These are phyloP conservation scores for Lasioglossum figueresi DNA, from an alignment of 2,888 invertebrate genomes.

Conservation along the genomic window DNA sequence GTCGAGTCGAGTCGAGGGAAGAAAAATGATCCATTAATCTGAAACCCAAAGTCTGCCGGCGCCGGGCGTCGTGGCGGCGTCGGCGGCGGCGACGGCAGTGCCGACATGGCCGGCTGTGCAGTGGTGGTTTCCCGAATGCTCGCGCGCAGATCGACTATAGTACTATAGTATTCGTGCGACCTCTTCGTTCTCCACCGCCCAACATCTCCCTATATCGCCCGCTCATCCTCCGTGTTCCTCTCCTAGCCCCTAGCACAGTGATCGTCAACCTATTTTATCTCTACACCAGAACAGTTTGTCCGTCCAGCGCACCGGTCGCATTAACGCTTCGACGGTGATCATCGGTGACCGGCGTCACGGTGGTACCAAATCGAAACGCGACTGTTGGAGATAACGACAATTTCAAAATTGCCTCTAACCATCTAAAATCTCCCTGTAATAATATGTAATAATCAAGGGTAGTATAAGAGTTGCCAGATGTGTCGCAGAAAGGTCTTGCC, in stretches of 20 bases:
- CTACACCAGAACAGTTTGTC: background rate
- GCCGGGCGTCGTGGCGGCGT: constrained; percentile 86
- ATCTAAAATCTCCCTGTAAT: no score
- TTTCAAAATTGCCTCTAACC: no score
- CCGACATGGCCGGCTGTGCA: constrained; percentile 67
- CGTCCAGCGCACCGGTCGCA: background rate
- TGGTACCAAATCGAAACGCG: no score
- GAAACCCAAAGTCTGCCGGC: constrained; percentile 92
- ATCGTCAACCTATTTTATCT: constrained; percentile 50
- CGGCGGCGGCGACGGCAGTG: constrained; percentile 63
- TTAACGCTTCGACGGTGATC: no score
- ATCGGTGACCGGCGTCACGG: no score
- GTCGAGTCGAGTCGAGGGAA: constrained; percentile 84
- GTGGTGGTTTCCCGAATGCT: constrained; percentile 71
- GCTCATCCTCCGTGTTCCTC: constrained; percentile 47
- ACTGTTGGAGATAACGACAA: no score
- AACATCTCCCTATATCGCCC: constrained; percentile 28
- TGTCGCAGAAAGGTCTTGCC: no score
- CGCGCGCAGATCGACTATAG: constrained; percentile 70
- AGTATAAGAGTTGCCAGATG: no score
- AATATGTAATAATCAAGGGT: no score
- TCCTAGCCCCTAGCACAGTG: constrained; percentile 55
- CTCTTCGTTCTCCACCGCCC: constrained; percentile 47
- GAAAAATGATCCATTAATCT: constrained; percentile 94
- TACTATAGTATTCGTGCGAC: constrained; percentile 54